Base-by-base conservation (phyloP, 2,113 vertebrate species). In the Bolborhynchus lineola region DNA sequence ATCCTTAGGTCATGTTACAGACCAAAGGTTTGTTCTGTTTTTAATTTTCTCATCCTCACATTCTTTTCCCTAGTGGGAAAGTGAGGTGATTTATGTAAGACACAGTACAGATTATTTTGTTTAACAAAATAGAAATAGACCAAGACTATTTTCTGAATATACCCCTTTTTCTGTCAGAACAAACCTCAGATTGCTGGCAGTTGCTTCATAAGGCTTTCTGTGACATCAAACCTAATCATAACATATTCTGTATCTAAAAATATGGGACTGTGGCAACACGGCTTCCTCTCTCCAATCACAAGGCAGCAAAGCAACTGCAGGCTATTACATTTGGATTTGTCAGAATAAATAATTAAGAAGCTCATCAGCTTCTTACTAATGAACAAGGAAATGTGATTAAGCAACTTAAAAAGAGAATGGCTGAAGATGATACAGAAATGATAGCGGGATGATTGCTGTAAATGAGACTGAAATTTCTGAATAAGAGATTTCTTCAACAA, bases 361-460 rank as follows among this genome's bases (percentile, higher is more conserved):
- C 85, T 95, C 92, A 90, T 93, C 90, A 94, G 37, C 68, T 78
- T 93, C 68, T 90, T 19, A 4, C 79, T 92, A 94, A 95, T 93
- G 90, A 95, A 96, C 90, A 96, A 92, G 88, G 63, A 95, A 96
- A 96, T 93, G 64, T 96, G 90, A 96, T 96, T 96, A 95, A 95
- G 63, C 89, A 95, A 95, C 71, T 94, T 94, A 70, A 80, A 88
- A 82, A 86, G 23, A 85, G 64, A 88, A 90, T 72, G 78, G 37
- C 53, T 82, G 75, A 94, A 96, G 82, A 96, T 78, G 94, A 95
- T 90, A 69, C 35, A 86, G 93, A 94, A 96, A 88, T 94, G 68
- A 96, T 83, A 85, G 94, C 78, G 74, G 71, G 46, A 90, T 92
- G 88, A 94, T 90, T 95, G 68, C 93, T 83, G 41, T 96, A 68